phyloP scores from a whole-genome alignment of 2,113 vertebrate species.

The Tympanuchus pallidicinctus region DNA sequence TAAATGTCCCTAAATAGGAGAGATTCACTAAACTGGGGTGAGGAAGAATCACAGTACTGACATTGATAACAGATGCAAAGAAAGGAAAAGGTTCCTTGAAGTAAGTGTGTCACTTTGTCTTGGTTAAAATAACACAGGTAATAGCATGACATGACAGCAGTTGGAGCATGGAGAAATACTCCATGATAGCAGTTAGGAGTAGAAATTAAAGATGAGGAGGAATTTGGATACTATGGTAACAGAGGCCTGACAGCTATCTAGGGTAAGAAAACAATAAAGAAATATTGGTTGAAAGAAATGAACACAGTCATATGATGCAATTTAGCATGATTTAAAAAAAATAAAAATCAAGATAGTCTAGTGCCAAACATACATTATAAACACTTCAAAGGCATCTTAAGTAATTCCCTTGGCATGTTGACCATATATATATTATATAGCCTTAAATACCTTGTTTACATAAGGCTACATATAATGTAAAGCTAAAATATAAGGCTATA shows the following conservation, averaged over 20 bases:
- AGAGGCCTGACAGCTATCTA: not conserved
- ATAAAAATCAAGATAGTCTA: accelerated
- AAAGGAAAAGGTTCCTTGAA: not conserved
- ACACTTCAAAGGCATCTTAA: not conserved
- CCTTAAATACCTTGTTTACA: not conserved
- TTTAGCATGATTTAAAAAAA: not conserved
- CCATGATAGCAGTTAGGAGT: not conserved
- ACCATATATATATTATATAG: not conserved
- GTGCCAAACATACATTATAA: not conserved
- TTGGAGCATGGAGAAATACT: not conserved
- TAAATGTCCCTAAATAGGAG: not conserved
- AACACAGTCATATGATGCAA: not conserved
- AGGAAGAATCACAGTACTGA: not conserved
- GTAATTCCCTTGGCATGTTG: not conserved
- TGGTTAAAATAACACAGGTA: not conserved
- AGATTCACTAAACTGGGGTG: not conserved
- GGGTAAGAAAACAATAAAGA: not conserved
- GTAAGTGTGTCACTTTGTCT: not conserved
- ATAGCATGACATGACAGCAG: not conserved
- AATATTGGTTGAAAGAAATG: not conserved
- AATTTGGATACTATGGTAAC: not conserved
- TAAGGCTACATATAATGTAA: too few species aligned
- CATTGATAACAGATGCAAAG: not conserved
- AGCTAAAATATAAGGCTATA: too few species aligned
- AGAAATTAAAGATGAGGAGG: not conserved